A percentile compares a stretch with the other conserved stretches of the same genome.
These are phyloP conservation scores for Neocrepidodera transversa DNA, from an alignment of 2,888 invertebrate species.

Conservation along the genomic window DNA sequence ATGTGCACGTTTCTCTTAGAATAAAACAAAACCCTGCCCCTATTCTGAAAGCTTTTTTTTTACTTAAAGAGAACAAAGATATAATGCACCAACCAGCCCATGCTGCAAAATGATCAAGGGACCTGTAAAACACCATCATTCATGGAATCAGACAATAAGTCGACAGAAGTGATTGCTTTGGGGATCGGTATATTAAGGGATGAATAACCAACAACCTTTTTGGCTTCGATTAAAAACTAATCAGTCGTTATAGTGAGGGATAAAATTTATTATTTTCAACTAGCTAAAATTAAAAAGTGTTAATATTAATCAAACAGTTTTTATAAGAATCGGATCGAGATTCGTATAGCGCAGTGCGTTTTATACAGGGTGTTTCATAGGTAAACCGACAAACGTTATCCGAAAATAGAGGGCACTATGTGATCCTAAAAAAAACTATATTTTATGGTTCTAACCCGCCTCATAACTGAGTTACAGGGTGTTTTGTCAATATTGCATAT, in stretches of 20 bases:
- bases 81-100: constrained; percentile 47
- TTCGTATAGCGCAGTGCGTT: too few relatives aligned
- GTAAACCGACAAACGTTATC: too few relatives aligned
- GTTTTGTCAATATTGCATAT: too few relatives aligned
- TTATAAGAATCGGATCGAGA: too few relatives aligned
- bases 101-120: constrained; percentile 57
- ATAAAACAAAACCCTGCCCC: constrained; percentile 41
- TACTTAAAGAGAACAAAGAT: constrained; percentile 49
- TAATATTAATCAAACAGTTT: too few relatives aligned
- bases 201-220: constrained; percentile 27
- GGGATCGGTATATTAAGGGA: constrained; percentile 23
- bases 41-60: constrained; percentile 40
- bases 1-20: constrained; percentile 46
- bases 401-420: too few relatives aligned
- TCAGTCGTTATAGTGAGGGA: constrained; percentile 23
- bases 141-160: constrained; percentile 41
- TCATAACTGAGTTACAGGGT: too few relatives aligned
- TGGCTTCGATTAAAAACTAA: constrained; percentile 34
- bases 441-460: too few relatives aligned
- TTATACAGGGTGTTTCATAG: too few relatives aligned
- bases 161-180: constrained; percentile 36
- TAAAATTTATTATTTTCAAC: too few relatives aligned
- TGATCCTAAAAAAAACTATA: too few relatives aligned
- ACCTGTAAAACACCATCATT: constrained; percentile 50
- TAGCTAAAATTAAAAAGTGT: too few relatives aligned